phyloP scores from a whole-genome alignment of 2,888 invertebrate genomes.

The Meta bourneti region DNA sequence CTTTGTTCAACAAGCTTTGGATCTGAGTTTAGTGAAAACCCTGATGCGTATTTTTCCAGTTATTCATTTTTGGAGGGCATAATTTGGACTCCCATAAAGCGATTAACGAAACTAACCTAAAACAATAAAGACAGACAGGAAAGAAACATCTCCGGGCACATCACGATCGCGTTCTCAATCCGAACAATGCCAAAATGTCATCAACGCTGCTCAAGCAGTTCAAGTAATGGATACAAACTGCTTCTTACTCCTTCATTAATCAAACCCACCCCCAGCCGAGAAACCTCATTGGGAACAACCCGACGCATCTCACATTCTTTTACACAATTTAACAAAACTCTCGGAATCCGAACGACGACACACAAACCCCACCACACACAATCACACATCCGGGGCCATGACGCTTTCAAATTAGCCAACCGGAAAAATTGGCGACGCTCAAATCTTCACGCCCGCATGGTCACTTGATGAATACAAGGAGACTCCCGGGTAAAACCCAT shows the following conservation, averaged over 20 bases:
- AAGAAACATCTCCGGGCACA: too few species aligned
- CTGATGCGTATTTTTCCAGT: too few species aligned
- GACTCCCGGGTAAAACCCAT: background rate
- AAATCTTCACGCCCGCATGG: conserved; percentile 42
- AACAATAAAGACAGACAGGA: too few species aligned
- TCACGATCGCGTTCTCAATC: too few species aligned
- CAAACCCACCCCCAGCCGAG: background rate
- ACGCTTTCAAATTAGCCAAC: conserved; percentile 54
- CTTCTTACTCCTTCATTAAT: background rate
- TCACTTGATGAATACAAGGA: conserved; percentile 43
- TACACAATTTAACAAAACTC: conserved; percentile 26
- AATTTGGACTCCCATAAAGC: too few species aligned
- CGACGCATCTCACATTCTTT: background rate
- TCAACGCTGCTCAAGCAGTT: too few species aligned
- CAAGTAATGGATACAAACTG: background rate
- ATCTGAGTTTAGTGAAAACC: too few species aligned
- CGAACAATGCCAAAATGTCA: too few species aligned
- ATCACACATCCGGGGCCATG: background rate
- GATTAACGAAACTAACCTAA: too few species aligned
- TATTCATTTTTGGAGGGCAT: too few species aligned
- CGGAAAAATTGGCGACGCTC: conserved; percentile 34
- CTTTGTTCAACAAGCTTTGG: too few species aligned
- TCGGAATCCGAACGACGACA: background rate
- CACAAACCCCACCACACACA: background rate
- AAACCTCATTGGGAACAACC: background rate